Evolutionary conservation across 1,140 invertebrate species (phyloP), one percentile per base, ranked within the genome.

Genomic region (Plectrocnemia conspersa): DNA sequence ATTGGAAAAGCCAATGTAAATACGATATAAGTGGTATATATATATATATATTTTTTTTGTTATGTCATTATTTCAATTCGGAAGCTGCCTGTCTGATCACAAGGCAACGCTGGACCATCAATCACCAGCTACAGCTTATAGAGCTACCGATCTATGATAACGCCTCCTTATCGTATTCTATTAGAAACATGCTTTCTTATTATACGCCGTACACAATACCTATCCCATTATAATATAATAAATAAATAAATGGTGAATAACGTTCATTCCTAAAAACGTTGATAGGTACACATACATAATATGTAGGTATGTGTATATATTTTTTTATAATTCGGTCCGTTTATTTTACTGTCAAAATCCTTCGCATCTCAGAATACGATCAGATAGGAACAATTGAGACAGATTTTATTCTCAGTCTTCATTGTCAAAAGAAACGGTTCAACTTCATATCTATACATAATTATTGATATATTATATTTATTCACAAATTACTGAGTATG

Each of bases 141-240:
- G 45, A 50, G 47, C 47, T 50, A 50, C 47, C 32, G 47, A 32
- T 38, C 21, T 36, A 32, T 18, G 47, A 50, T 50, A 50, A 50
- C 47, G 32, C n/a, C n/a, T n/a, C n/a, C n/a, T n/a, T n/a, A n/a
- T n/a, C n/a, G n/a, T n/a, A n/a, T n/a, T n/a, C n/a, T n/a, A n/a
- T n/a, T n/a, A n/a, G n/a, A n/a, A n/a, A n/a, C n/a, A n/a, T n/a
- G 29, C 47, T 38, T 50, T 38, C 42, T 23, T 19, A 40, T 40
- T 19, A 19, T 40, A 40, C 36, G 21, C 16, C 36, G 25, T 25
- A 3, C 13, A 45, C 25, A 27, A 23, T 45, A 45, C 42, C 42
- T 45, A 56, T 60, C 58, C 58, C 61, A 64, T 54, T 11, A 36
- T 36, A 36, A n/a, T n/a, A n/a, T n/a, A n/a, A n/a, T n/a, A n/a